Conservation (phyloP, 35 echinoderm and acorn worm genomes). For the Apostichopus japonicus region DNA sequence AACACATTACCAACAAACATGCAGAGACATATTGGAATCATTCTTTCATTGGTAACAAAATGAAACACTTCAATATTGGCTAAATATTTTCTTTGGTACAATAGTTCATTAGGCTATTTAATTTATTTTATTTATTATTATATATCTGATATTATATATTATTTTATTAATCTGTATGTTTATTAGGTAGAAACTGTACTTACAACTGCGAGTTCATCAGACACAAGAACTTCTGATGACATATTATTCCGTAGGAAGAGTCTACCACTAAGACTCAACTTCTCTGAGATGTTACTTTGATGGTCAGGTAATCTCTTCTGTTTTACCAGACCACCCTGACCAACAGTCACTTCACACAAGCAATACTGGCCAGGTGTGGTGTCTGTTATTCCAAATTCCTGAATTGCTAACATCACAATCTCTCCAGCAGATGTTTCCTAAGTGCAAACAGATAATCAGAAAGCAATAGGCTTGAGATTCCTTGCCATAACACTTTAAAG, state of each 20-base stretch:
- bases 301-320: constrained; percentile 90
- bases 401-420: constrained; percentile 91
- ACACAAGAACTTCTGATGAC: constrained; percentile 80
- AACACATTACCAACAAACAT: too few species aligned
- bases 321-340: constrained; percentile 79
- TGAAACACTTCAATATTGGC: background rate
- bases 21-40: background rate
- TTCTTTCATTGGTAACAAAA: background rate
- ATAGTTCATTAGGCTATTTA: background rate
- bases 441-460: background rate
- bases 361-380: constrained; percentile 75
- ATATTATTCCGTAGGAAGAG: constrained; percentile 88
- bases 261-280: constrained; percentile 78
- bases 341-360: constrained; percentile 93
- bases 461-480: background rate
- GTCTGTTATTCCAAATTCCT: constrained; percentile 81
- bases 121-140: too few species aligned
- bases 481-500: too few species aligned
- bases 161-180: too few species aligned
- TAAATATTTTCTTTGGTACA: background rate
- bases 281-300: constrained; percentile 73
- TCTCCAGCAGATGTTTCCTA: constrained; percentile 95
- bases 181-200: constrained; percentile 42
- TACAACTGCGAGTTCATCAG: constrained; percentile 96
- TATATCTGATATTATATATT: too few species aligned